These are phyloP conservation scores for Noctua fimbriata DNA, from an alignment of 2,888 invertebrate species.

Conservation along the genomic window DNA sequence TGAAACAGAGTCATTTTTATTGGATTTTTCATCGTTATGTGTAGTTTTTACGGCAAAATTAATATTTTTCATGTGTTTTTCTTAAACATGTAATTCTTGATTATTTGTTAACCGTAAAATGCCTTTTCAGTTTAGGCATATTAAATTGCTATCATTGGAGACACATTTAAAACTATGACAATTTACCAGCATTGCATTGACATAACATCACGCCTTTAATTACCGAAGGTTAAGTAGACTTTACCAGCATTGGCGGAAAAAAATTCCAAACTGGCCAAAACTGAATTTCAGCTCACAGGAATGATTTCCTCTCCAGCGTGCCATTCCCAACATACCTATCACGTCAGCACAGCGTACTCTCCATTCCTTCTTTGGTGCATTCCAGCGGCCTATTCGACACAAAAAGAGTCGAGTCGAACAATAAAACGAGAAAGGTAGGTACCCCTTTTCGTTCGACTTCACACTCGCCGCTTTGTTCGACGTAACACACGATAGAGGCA, in stretches of 20 bases:
- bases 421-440: conserved; percentile 83
- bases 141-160: not conserved
- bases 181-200: not conserved
- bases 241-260: not conserved
- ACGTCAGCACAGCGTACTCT: not conserved
- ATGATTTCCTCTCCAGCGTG: not conserved
- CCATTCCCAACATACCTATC: not conserved
- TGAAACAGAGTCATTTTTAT: not conserved
- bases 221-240: not conserved
- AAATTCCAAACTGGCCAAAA: not conserved
- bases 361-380: conserved; percentile 42
- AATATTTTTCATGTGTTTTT: not conserved
- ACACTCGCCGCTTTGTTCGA: conserved; percentile 86
- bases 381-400: conserved; percentile 76
- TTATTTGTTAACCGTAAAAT: not conserved
- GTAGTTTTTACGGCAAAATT: not conserved
- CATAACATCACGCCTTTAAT: not conserved
- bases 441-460: conserved; percentile 85
- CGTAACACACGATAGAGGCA: conserved; percentile 86
- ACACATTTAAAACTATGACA: no score
- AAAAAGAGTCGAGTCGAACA: conserved; percentile 80
- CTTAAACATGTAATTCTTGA: not conserved
- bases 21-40: not conserved
- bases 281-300: not conserved
- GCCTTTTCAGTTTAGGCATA: not conserved